These are phyloP conservation scores for Cavia aperea DNA, from an alignment of 2,113 vertebrate species.

Conservation along the genomic window DNA sequence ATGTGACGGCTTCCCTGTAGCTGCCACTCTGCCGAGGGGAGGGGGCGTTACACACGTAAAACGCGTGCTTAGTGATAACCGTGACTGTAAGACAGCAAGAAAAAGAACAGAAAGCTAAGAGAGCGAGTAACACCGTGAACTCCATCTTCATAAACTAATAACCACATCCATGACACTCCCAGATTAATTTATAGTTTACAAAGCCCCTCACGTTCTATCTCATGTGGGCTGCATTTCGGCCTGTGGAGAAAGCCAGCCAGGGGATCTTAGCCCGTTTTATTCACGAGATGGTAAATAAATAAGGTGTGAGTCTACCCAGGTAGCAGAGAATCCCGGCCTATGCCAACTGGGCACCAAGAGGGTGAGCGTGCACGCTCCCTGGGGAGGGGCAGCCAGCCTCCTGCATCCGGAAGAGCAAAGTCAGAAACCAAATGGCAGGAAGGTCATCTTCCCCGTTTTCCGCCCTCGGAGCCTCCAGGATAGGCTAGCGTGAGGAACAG, in stretches of 20 bases:
- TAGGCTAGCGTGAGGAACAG: background rate
- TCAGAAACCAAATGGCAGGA: background rate
- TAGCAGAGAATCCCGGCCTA: background rate
- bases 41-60: background rate
- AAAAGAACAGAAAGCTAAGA: background rate
- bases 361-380: background rate
- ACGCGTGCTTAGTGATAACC: background rate
- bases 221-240: background rate
- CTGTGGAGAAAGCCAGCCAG: background rate
- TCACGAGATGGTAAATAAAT: background rate
- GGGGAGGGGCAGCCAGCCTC: background rate
- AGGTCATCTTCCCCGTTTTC: background rate
- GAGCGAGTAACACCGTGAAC: background rate
- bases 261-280: background rate
- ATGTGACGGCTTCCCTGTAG: fast-evolving
- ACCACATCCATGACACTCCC: background rate
- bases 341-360: background rate
- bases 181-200: background rate
- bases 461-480: background rate
- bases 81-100: background rate
- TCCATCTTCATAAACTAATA: background rate
- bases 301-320: background rate
- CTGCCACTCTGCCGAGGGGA: background rate
- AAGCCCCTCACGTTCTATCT: background rate
- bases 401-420: background rate